These are phyloP conservation scores for Solenopsis invicta DNA, from an alignment of 1,140 invertebrate species.

Conservation along the genomic window DNA sequence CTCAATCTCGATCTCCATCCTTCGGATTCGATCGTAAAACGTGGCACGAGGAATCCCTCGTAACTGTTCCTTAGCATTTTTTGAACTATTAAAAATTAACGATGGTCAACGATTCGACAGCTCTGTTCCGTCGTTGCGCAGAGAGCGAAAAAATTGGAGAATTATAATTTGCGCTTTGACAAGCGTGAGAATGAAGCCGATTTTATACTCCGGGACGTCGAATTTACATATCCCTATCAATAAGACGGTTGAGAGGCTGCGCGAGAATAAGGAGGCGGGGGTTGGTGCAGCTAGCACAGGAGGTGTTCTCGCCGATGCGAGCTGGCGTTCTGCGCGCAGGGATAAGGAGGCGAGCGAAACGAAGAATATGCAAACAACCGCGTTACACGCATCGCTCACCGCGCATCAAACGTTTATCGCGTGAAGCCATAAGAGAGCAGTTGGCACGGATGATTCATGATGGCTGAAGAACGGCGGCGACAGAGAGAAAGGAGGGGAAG, in stretches of 20 bases:
- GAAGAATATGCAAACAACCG: slow-evolving; percentile 81
- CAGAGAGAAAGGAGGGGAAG: slow-evolving; percentile 59
- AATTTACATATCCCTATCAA: slow-evolving; percentile 46
- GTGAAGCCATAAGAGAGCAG: slow-evolving; percentile 83
- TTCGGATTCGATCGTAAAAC: slow-evolving; percentile 20
- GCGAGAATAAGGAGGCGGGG: neutral
- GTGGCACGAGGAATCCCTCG: neutral
- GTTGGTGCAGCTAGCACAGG: slow-evolving; percentile 47
- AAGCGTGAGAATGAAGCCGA: slow-evolving; percentile 33
- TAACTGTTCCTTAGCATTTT: neutral
- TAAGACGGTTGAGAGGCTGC: slow-evolving; percentile 11
- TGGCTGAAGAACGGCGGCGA: slow-evolving; percentile 67
- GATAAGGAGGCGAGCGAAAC: slow-evolving; percentile 62
- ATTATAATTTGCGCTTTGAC: neutral
- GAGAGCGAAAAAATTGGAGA: neutral
- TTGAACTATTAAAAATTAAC: neutral
- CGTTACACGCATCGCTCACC: slow-evolving; percentile 82
- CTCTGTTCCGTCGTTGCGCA: neutral
- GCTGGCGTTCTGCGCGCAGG: slow-evolving; percentile 33
- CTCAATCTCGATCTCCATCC: neutral
- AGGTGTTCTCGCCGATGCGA: slow-evolving; percentile 44
- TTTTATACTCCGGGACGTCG: neutral
- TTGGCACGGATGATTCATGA: slow-evolving; percentile 85
- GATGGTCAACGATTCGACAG: neutral
- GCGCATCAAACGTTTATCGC: slow-evolving; percentile 85